Base-by-base conservation (phyloP, 2,888 invertebrate species). In the Drosophila quinaria region DNA sequence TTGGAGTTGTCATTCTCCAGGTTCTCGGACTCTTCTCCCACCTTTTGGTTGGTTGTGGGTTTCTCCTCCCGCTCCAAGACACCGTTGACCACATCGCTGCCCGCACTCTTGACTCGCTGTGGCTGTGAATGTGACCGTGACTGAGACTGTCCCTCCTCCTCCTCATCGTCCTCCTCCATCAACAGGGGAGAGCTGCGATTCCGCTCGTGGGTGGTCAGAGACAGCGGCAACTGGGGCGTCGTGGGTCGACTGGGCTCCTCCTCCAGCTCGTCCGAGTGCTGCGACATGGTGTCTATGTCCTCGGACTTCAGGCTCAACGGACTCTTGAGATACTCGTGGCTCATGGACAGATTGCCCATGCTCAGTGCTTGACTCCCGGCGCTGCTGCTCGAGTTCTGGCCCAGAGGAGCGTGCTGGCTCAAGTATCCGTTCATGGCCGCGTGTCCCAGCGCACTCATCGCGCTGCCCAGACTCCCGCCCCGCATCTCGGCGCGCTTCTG, bases 401-500 rank as follows among this genome's bases (percentile, higher is more conserved):
- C 90, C 63, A 92, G 60, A 33, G 91, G 91, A 2, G 89, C 91
- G 50, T 92, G 92, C 35, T 92, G 92, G 44, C 91, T 90, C 47
- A 92, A 66, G 68, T 92, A 93, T 0, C 93, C 93, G 59, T 93
- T 93, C 85, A 91, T 91, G 50, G 92, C 92, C 1, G 91, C 83
- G 59, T 92, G 92, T 0, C 91, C 91, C 51, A 91, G 63, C 9
- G 90, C 89, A 46, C 82, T 90, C 77, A 90, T 87, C 2, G 92
- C 88, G 10, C 62, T 90, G 11, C 91, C 89, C 52, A 91, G 42
- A 4, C 91, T 89, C 46, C 91, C 90, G 54, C 96, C 94, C 75
- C 96, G 94, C 89, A 96, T 94, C 93, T 98, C 97, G 3, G 98
- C 98, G 44, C 98, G 94, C 90, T 98, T 98, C 91, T 98, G 97